A percentile compares a stretch with the other conserved stretches of the same genome.
Evolutionary conservation across 2,888 invertebrate species (phyloP).

Genomic region (Anorthoa munda): DNA sequence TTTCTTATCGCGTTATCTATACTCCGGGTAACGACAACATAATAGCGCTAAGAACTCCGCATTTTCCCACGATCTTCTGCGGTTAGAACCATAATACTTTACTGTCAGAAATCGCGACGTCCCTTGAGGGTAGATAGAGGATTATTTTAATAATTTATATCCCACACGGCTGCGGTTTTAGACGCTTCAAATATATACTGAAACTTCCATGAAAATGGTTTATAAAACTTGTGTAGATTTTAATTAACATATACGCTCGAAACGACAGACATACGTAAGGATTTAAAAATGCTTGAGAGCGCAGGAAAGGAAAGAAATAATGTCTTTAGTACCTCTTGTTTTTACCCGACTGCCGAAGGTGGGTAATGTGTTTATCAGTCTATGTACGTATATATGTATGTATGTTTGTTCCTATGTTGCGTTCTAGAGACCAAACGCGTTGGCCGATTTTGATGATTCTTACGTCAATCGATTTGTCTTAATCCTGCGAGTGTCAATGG

Average conservation of each 20-base stretch:
- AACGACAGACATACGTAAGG: not conserved
- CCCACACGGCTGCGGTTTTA: slow-evolving; percentile 1
- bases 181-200: slow-evolving; percentile 7
- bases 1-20: slow-evolving; percentile 38
- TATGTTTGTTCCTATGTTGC: no score
- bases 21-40: slow-evolving; percentile 18
- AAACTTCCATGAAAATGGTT: not conserved
- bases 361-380: no score
- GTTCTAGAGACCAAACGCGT: no score
- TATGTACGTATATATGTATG: no score
- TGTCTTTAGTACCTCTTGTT: not conserved
- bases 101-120: slow-evolving; percentile 18
- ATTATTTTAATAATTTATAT: slow-evolving; percentile 44
- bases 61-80: slow-evolving; percentile 54
- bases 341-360: no score
- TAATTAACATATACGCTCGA: slow-evolving; percentile 5
- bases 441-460: no score
- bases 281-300: no score
- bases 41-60: slow-evolving; percentile 18
- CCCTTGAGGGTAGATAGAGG: slow-evolving; percentile 9
- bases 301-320: not conserved
- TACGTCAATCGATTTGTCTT: no score
- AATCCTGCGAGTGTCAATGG: no score
- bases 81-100: slow-evolving; percentile 24
- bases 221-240: not conserved